phyloP scores from a whole-genome alignment of 2,888 invertebrate genomes.

The Zaprionus lineosus region DNA sequence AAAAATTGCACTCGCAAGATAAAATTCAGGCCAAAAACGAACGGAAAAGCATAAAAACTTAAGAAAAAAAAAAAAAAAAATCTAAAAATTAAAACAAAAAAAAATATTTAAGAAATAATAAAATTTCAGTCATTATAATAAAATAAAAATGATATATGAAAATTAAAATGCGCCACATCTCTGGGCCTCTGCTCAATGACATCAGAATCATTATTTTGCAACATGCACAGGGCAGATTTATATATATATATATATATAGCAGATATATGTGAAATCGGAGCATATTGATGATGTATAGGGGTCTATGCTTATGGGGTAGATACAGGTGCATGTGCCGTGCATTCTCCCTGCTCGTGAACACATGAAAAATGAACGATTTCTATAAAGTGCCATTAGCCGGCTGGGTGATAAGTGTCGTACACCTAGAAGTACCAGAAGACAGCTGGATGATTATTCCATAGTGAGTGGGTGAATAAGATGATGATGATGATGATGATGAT shows the following conservation, averaged over 20 bases:
- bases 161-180: slow-evolving; percentile 36
- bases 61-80: slow-evolving; percentile 1
- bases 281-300: slow-evolving; percentile 20
- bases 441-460: no score
- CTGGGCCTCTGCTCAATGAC: slow-evolving; percentile 50
- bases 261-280: slow-evolving; percentile 41
- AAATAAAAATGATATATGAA: slow-evolving; percentile 25
- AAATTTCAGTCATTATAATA: slow-evolving; percentile 14
- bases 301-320: slow-evolving; percentile 22
- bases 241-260: neutral
- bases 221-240: slow-evolving; percentile 22
- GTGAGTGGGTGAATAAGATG: no score
- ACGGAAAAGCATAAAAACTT: slow-evolving; percentile 37
- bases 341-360: slow-evolving; percentile 24
- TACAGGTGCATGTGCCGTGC: slow-evolving; percentile 37
- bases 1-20: slow-evolving; percentile 72
- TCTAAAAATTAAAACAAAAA: slow-evolving; percentile 2
- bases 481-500: no score
- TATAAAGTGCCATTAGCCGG: neutral
- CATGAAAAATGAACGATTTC: slow-evolving; percentile 18
- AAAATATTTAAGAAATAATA: slow-evolving; percentile 1
- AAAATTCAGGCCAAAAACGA: slow-evolving; percentile 68
- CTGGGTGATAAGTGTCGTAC: neutral
- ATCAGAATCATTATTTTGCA: slow-evolving; percentile 46
- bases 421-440: no score